These are phyloP conservation scores for Cosmorhoe ocellata DNA, from an alignment of 2,888 invertebrate genomes.

Conservation along the genomic window DNA sequence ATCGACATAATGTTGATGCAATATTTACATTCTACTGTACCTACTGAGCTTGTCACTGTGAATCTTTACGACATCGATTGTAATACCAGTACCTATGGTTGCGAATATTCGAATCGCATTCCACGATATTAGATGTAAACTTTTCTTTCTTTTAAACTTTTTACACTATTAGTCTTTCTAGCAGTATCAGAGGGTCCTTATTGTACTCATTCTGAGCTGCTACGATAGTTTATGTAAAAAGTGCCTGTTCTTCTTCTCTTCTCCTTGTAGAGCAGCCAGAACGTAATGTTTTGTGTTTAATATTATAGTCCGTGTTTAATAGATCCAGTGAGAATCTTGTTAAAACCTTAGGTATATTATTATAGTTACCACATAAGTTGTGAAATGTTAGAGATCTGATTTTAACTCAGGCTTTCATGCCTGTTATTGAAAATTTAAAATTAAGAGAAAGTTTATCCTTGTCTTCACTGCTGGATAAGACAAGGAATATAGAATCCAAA, in stretches of 20 bases:
- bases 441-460: constrained; percentile 3
- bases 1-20: constrained; percentile 10
- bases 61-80: constrained; percentile 6
- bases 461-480: not conserved
- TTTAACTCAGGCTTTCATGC: constrained; percentile 17
- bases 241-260: constrained; percentile 56
- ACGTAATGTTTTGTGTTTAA: constrained; percentile 38
- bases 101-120: constrained; percentile 23
- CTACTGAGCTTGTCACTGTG: not conserved
- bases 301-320: constrained; percentile 30
- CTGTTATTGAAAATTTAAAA: constrained; percentile 15
- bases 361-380: constrained; percentile 35
- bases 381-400: constrained; percentile 33
- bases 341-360: constrained; percentile 32
- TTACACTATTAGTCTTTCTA: constrained; percentile 17
- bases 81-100: constrained; percentile 2
- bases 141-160: constrained; percentile 15
- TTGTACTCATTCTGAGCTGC: constrained; percentile 15
- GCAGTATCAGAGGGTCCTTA: constrained; percentile 12
- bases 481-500: constrained; percentile 4
- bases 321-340: constrained; percentile 35
- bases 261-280: constrained; percentile 55
- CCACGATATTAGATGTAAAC: constrained; percentile 16
- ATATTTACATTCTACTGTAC: constrained; percentile 7
- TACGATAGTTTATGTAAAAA: constrained; percentile 29